Percentiles rank a stretch among this genome's conserved stretches.
These are phyloP conservation scores for Fregata magnificens DNA, from an alignment of 2,113 vertebrate genomes.

Conservation along the genomic window DNA sequence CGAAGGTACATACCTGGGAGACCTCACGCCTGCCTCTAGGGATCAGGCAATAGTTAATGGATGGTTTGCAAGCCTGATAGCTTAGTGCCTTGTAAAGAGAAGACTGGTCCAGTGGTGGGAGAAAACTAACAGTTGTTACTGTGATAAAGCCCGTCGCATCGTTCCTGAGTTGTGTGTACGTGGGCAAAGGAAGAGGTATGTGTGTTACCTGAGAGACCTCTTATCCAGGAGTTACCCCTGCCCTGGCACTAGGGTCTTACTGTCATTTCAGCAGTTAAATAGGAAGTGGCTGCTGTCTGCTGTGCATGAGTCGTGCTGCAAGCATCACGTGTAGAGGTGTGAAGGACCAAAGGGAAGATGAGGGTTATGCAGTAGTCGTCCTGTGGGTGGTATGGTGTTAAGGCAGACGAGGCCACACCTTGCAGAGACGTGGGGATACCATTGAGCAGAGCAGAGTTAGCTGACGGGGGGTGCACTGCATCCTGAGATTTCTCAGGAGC, in stretches of 20 bases:
- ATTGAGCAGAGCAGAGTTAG: not conserved
- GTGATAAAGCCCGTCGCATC: fast-evolving
- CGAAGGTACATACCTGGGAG: not conserved
- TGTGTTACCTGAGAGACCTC: not conserved
- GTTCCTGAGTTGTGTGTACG: not conserved
- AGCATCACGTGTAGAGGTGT: not conserved
- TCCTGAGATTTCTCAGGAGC: not conserved
- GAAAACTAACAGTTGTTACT: not conserved
- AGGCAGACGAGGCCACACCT: not conserved
- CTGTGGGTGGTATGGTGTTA: too few relatives aligned
- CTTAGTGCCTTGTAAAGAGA: not conserved
- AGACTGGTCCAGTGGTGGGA: not conserved
- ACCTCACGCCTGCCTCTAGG: not conserved
- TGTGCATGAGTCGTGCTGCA: not conserved
- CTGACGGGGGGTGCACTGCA: fast-evolving
- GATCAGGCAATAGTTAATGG: not conserved
- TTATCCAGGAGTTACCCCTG: not conserved
- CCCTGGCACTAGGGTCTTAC: not conserved
- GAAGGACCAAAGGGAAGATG: not conserved
- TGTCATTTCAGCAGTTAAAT: not conserved
- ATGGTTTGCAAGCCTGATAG: not conserved
- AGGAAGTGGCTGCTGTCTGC: not conserved
- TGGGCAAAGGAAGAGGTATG: not conserved
- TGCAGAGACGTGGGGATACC: not conserved
- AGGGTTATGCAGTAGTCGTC: not conserved